Conservation (phyloP, 2,113 vertebrate genomes). For the Dipodomys stephensi region DNA sequence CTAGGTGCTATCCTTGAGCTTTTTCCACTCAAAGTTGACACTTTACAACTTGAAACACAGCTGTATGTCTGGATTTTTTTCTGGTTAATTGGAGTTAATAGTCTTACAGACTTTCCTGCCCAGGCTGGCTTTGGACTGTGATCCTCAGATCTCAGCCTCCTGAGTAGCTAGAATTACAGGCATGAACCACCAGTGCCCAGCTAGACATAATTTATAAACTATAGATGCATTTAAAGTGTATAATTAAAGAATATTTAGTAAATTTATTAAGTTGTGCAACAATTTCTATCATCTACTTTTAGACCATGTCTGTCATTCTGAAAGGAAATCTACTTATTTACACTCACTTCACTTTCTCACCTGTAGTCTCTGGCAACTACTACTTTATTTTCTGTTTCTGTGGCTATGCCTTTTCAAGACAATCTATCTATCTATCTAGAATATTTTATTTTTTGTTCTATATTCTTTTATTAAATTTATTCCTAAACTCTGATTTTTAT, state of each 20-base stretch:
- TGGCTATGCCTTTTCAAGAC: conserved; percentile 8
- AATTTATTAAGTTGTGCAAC: background rate
- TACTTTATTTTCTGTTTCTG: conserved; percentile 4
- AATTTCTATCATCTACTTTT: background rate
- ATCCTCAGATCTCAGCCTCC: too few relatives aligned
- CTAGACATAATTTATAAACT: background rate
- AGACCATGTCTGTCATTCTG: background rate
- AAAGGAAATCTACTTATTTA: conserved; percentile 6
- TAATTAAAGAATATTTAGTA: background rate
- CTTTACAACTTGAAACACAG: too few relatives aligned
- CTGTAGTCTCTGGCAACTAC: background rate
- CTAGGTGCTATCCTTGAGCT: too few relatives aligned
- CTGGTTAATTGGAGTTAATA: too few relatives aligned
- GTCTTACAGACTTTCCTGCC: too few relatives aligned
- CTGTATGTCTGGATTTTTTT: too few relatives aligned
- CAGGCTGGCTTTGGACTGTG: too few relatives aligned
- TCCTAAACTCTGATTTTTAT: conserved; percentile 2
- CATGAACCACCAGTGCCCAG: too few relatives aligned
- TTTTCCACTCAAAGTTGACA: too few relatives aligned
- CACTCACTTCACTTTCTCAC: background rate
- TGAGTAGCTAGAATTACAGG: too few relatives aligned
- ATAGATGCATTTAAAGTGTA: background rate
- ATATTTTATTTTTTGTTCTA: background rate
- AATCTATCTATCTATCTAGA: background rate
- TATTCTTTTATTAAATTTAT: conserved; percentile 19